phyloP scores from a whole-genome alignment of 2,888 invertebrate species.

The Drosophila histrio region DNA sequence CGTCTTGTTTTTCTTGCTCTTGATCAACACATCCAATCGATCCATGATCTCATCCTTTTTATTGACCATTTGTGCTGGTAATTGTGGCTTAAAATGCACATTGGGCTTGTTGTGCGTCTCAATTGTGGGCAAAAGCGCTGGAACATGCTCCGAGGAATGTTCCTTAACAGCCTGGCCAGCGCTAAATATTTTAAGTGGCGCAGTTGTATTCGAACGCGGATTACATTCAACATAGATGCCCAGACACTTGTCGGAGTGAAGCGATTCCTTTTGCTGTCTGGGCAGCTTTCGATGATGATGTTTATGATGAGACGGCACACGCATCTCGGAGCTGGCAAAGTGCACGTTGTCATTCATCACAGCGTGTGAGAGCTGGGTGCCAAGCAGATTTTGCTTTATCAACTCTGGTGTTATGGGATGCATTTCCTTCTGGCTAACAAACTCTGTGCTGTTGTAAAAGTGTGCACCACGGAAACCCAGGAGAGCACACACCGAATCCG shows the following conservation, averaged over 20 bases:
- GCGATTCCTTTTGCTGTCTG: constrained; percentile 45
- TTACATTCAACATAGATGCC: constrained; percentile 82
- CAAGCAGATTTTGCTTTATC: constrained; percentile 15
- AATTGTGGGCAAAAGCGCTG: constrained; percentile 61
- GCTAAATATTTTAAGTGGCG: constrained; percentile 76
- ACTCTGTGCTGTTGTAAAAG: constrained; percentile 74
- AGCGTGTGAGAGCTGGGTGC: constrained; percentile 35
- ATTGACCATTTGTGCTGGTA: constrained; percentile 50
- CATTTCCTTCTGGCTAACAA: constrained; percentile 51
- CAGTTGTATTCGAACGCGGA: constrained; percentile 67
- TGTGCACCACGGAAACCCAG: constrained; percentile 86
- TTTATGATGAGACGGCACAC: constrained; percentile 1
- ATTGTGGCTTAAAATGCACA: constrained; percentile 72
- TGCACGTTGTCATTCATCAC: constrained; percentile 68
- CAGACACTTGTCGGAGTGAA: constrained; percentile 67
- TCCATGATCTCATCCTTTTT: constrained; percentile 77
- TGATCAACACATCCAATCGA: constrained; percentile 71
- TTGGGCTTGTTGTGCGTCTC: constrained; percentile 67
- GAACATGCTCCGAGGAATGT: constrained; percentile 32
- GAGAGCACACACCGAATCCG: constrained; percentile 87
- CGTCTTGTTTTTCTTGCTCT: constrained; percentile 74
- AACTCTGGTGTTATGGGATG: constrained; percentile 76
- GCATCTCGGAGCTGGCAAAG: constrained; percentile 47
- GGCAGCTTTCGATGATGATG: constrained; percentile 6
- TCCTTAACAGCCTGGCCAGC: constrained; percentile 65